Percentiles rank a stretch among this genome's conserved stretches.
phyloP scores from a whole-genome alignment of 2,888 invertebrate genomes.

The Autographa gamma region DNA sequence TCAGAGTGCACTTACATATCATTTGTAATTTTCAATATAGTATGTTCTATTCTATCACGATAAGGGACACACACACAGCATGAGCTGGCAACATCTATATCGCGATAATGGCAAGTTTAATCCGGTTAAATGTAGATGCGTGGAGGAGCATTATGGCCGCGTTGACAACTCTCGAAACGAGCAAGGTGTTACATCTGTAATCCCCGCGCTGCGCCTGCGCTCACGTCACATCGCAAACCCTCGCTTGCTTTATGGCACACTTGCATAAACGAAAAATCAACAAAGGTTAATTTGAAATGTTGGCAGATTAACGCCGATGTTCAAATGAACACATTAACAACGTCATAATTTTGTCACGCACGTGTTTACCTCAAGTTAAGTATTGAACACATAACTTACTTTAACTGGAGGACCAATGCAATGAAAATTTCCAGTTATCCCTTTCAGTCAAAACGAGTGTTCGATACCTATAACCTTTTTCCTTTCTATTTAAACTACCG shows the following conservation, averaged over 20 bases:
- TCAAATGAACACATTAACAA: slow-evolving; percentile 58
- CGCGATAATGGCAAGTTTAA: slow-evolving; percentile 70
- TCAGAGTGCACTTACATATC: not conserved
- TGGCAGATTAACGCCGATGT: slow-evolving; percentile 76
- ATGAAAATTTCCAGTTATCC: not conserved
- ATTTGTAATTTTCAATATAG: not conserved
- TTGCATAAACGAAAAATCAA: slow-evolving; percentile 74
- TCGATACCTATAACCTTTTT: too few relatives aligned
- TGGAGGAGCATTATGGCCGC: slow-evolving; percentile 73
- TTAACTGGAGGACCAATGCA: not conserved
- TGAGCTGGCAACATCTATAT: slow-evolving; percentile 39
- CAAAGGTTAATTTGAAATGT: slow-evolving; percentile 82
- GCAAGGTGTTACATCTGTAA: slow-evolving; percentile 81
- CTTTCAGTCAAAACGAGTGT: not conserved
- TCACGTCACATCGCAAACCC: slow-evolving; percentile 77
- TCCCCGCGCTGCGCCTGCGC: slow-evolving; percentile 70
- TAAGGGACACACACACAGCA: slow-evolving; percentile 1
- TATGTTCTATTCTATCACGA: not conserved
- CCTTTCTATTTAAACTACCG: too few relatives aligned
- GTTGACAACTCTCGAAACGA: slow-evolving; percentile 81
- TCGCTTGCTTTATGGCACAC: slow-evolving; percentile 67
- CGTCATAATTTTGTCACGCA: slow-evolving; percentile 55
- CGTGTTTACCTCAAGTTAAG: slow-evolving; percentile 30
- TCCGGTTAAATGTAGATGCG: slow-evolving; percentile 79
- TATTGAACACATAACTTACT: not conserved